Conservation (phyloP, 1,140 invertebrate species). For the Gonatopus flavifemur region DNA sequence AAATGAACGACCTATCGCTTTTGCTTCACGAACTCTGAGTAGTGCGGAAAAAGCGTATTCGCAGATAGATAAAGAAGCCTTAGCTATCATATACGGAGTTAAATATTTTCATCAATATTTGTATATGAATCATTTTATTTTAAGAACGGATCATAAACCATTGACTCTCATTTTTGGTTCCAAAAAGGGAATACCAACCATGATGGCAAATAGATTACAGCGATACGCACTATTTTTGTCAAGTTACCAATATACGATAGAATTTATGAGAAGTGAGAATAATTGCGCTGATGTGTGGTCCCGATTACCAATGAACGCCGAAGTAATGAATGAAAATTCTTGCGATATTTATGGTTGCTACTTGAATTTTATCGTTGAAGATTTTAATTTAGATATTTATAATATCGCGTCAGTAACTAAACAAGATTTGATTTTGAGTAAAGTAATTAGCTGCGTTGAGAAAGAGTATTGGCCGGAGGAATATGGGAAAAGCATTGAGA, state of each 20-base stretch:
- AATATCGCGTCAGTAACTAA: too few relatives aligned
- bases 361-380: too few relatives aligned
- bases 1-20: slow-evolving; percentile 46
- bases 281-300: slow-evolving; percentile 5
- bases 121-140: slow-evolving; percentile 54
- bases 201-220: slow-evolving; percentile 37
- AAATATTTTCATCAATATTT: slow-evolving; percentile 61
- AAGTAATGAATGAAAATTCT: too few relatives aligned
- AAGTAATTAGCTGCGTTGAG: too few relatives aligned
- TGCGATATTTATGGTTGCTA: too few relatives aligned
- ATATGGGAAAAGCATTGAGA: too few relatives aligned
- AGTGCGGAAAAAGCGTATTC: slow-evolving; percentile 43
- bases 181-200: slow-evolving; percentile 33
- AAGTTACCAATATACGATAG: slow-evolving; percentile 41
- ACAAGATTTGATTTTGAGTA: too few relatives aligned
- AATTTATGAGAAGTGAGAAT: slow-evolving; percentile 20
- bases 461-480: too few relatives aligned
- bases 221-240: slow-evolving; percentile 43
- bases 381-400: too few relatives aligned
- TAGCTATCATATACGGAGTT: slow-evolving; percentile 58
- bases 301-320: neutral
- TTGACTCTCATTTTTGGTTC: slow-evolving; percentile 51
- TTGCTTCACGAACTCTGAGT: slow-evolving; percentile 49
- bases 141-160: slow-evolving; percentile 58
- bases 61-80: slow-evolving; percentile 60